Conservation (phyloP, 2,113 vertebrate species). For the Cyanocitta stelleri region DNA sequence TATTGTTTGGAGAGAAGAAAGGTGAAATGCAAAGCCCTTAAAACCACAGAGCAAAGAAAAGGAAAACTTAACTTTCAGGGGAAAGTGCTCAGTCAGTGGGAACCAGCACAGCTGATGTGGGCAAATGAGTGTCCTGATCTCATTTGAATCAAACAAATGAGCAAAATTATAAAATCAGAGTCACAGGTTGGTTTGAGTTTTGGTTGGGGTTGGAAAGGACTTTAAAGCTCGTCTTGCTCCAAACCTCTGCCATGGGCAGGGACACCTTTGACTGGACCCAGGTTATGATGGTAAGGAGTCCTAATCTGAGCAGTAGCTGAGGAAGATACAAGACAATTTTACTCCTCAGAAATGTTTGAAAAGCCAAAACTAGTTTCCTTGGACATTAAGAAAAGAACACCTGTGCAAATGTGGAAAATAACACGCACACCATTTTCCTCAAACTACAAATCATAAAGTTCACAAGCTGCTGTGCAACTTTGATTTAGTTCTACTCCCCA, state of each 20-base stretch:
- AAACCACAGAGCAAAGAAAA: neutral
- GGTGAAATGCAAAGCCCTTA: neutral
- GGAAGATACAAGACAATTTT: neutral
- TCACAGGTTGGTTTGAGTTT: neutral
- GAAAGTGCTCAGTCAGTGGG: neutral
- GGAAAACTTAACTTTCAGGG: neutral
- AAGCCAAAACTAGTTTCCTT: neutral
- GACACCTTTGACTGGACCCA: neutral
- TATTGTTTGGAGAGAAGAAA: constrained; percentile 45
- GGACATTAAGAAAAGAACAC: neutral
- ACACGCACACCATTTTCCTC: neutral
- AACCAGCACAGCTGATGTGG: neutral
- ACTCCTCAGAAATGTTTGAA: neutral
- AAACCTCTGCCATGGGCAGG: neutral
- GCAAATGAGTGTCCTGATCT: neutral
- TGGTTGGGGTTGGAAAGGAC: neutral
- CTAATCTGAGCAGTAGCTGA: neutral
- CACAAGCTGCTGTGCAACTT: neutral
- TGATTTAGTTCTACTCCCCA: neutral
- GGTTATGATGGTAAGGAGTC: neutral
- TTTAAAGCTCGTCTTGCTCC: neutral
- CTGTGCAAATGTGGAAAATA: neutral
- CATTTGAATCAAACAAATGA: neutral
- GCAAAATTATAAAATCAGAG: neutral
- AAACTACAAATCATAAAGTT: neutral